Conservation (phyloP, 1,140 invertebrate species). For the Drosophila repleta region DNA sequence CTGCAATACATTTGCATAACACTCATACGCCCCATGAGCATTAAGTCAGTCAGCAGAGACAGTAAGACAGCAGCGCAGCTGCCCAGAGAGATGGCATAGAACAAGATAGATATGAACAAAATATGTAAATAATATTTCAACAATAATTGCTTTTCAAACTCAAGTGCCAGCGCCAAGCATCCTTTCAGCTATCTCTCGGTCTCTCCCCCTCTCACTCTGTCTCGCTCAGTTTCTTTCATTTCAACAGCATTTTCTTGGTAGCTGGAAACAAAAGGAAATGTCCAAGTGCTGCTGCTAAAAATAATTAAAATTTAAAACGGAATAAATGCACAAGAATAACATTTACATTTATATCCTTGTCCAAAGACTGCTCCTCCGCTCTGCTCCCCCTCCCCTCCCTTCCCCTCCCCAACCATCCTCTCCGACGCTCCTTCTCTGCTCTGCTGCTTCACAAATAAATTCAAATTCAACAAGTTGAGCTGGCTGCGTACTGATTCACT, state of each 20-base stretch:
- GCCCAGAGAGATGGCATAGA: not conserved
- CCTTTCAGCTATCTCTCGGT: slow-evolving; percentile 31
- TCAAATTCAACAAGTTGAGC: slow-evolving; percentile 68
- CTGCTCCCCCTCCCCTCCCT: not conserved
- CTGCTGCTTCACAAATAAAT: slow-evolving; percentile 50
- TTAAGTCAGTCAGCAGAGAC: slow-evolving; percentile 19
- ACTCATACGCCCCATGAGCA: slow-evolving; percentile 64
- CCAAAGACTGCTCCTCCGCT: not conserved
- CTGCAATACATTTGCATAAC: slow-evolving; percentile 65
- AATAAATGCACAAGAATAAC: slow-evolving; percentile 75
- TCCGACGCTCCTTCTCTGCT: not conserved
- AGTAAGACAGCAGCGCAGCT: not conserved
- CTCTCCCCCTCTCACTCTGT: slow-evolving; percentile 5
- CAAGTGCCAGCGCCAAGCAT: slow-evolving; percentile 47
- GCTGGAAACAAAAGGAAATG: slow-evolving; percentile 17
- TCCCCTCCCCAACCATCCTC: too few species aligned
- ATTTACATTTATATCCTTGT: slow-evolving; percentile 63
- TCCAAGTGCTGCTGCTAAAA: slow-evolving; percentile 53
- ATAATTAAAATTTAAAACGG: slow-evolving; percentile 75
- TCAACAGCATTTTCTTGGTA: slow-evolving; percentile 23
- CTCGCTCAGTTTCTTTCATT: slow-evolving; percentile 26
- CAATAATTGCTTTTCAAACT: slow-evolving; percentile 73
- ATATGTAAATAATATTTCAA: slow-evolving; percentile 76
- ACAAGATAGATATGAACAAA: slow-evolving; percentile 21
- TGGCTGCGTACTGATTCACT: slow-evolving; percentile 30